phyloP scores from a whole-genome alignment of 2,888 invertebrate species.

The Corythucha ciliata region DNA sequence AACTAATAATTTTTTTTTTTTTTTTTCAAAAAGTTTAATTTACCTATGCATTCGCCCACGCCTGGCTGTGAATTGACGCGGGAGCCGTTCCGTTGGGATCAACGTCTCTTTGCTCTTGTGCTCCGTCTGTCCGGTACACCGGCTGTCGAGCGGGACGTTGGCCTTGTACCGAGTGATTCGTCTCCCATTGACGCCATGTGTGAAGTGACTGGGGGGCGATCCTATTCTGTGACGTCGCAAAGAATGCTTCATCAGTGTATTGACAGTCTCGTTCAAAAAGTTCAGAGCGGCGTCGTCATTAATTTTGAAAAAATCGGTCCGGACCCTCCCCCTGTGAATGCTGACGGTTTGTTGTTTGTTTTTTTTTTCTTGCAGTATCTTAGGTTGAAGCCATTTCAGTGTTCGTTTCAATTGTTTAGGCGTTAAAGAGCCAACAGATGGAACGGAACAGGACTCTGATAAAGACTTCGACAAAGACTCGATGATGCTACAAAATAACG shows the following conservation, averaged over 20 bases:
- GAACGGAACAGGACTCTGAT: slow-evolving; percentile 42
- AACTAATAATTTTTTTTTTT: not conserved
- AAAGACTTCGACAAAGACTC: slow-evolving; percentile 42
- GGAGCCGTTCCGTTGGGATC: slow-evolving; percentile 99
- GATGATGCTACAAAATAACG: slow-evolving; percentile 26
- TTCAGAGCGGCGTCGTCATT: slow-evolving; percentile 94
- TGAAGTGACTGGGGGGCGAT: slow-evolving; percentile 95
- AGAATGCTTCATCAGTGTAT: slow-evolving; percentile 92
- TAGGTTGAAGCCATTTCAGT: too few species aligned
- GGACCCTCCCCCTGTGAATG: slow-evolving; percentile 59
- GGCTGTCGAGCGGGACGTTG: slow-evolving; percentile 75
- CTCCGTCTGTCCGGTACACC: slow-evolving; percentile 86
- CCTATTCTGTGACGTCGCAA: slow-evolving; percentile 90
- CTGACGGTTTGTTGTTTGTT: slow-evolving; percentile 31
- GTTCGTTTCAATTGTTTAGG: slow-evolving; percentile 26
- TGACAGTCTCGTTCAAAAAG: slow-evolving; percentile 92
- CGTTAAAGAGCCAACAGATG: slow-evolving; percentile 29
- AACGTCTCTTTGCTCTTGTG: slow-evolving; percentile 90
- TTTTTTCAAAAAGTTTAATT: slow-evolving; percentile 54
- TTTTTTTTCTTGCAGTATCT: not conserved
- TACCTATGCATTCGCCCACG: slow-evolving; percentile 87
- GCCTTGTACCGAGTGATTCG: slow-evolving; percentile 83
- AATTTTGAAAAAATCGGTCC: slow-evolving; percentile 94
- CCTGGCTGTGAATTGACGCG: slow-evolving; percentile 94
- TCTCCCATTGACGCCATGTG: slow-evolving; percentile 97